These are phyloP conservation scores for Diachasmimorpha longicaudata DNA, from an alignment of 1,140 invertebrate genomes.

Conservation along the genomic window DNA sequence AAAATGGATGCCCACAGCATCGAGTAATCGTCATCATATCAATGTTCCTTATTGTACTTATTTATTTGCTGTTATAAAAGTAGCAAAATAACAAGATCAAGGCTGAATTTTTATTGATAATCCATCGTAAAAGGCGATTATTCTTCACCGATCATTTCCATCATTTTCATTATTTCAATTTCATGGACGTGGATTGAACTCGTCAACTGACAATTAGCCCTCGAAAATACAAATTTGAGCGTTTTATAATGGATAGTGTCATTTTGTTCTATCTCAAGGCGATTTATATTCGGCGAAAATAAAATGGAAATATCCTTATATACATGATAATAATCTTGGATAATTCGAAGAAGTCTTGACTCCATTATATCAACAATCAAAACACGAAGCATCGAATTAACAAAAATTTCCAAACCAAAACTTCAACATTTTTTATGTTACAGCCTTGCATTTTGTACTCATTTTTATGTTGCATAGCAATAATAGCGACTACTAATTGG, in stretches of 20 bases:
- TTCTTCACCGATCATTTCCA: conserved; percentile 10
- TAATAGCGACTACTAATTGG: conserved; percentile 19
- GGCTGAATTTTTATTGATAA: conserved; percentile 41
- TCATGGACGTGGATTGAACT: neutral
- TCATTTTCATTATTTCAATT: conserved; percentile 14
- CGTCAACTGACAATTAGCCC: neutral
- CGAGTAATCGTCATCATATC: neutral
- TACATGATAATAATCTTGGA: neutral
- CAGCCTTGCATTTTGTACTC: conserved; percentile 8
- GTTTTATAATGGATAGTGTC: neutral
- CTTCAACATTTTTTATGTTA: neutral
- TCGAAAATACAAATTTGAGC: conserved; percentile 3
- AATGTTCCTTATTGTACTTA: conserved; percentile 18
- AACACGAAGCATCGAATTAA: neutral
- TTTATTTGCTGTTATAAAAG: conserved; percentile 50
- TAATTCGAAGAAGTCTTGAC: neutral
- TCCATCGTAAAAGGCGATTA: conserved; percentile 31
- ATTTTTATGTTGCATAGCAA: conserved; percentile 18
- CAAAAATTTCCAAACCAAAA: neutral
- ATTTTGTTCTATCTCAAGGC: neutral
- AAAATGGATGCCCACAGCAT: neutral
- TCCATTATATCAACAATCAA: neutral
- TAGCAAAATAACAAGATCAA: conserved; percentile 59
- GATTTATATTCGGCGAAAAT: neutral
- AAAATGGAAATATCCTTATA: neutral